Base-by-base conservation (phyloP, 2,797 vertebrate genomes). In the Schizopygopsis pylzovi region DNA sequence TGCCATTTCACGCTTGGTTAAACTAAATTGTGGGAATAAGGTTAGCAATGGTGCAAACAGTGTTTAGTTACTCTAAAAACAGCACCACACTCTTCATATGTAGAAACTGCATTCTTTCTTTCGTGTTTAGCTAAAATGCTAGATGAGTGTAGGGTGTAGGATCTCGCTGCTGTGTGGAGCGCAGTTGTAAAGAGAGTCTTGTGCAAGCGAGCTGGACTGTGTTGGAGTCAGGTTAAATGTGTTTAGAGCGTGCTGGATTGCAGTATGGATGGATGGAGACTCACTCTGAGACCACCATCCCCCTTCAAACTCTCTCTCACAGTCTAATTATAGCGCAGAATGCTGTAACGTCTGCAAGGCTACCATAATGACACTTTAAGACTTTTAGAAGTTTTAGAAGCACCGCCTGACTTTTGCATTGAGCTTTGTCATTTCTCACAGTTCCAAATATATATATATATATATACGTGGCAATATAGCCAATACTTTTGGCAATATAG, bases 281-380 rank as follows among this genome's bases (percentile, higher is more conserved):
- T 65, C 47, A 72, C 78, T 52, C 65, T 76, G 65, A 83, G 81
- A 86, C 78, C 45, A 18, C 61, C 83, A 65, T 11, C 81, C 87
- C 45, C 68, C 85, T 43, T 39, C 4, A 73, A 75, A 70, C 79
- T 56, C 70, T 78, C 77, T 77, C 61, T 78, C 85, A 83, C 45
- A 18, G 80, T 5, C 82, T 89, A 87, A 83, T 81, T 83, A 87
- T 89, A 89, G 82, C 22, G 20, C 16, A 83, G 87, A 88, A 84
- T 90, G 79, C 43, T 37, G 87, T 89, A 80, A 89, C 81, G 88
- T 88, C 90, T 89, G 86, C 72, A 80, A 61, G 77, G 56, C 56
- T 77, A 18, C 39, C 67, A 77, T 90, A 86, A 77, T 33, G 61
- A 37, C 81, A 22, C 67, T 33, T 33, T 0, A 2, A 33, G 33